Conservation (phyloP, 2,797 vertebrate species). For the Morelia viridis region DNA sequence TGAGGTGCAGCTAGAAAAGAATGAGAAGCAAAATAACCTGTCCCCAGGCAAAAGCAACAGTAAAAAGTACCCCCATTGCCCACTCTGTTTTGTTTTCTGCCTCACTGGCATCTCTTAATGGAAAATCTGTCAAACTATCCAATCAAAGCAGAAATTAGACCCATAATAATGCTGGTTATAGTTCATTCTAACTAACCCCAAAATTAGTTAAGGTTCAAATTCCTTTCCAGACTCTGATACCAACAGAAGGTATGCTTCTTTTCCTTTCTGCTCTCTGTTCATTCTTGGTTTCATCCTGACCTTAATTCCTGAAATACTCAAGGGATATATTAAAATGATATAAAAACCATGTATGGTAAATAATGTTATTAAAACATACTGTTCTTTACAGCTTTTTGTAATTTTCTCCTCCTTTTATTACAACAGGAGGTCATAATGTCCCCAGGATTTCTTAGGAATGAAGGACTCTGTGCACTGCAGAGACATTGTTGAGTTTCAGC, state of each 20-base stretch:
- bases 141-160: neutral
- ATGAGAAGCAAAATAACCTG: no score
- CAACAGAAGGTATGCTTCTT: slow-evolving; percentile 6
- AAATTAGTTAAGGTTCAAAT: neutral
- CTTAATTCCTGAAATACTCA: slow-evolving; percentile 55
- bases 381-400: slow-evolving; percentile 65
- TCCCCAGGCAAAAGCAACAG: neutral
- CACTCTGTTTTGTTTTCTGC: neutral
- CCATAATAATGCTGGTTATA: neutral
- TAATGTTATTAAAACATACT: slow-evolving; percentile 66
- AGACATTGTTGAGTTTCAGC: slow-evolving; percentile 26
- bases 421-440: slow-evolving; percentile 63
- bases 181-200: neutral
- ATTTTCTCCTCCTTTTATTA: slow-evolving; percentile 65
- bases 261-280: neutral
- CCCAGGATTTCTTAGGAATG: slow-evolving; percentile 64
- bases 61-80: neutral
- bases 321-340: neutral
- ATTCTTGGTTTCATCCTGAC: slow-evolving; percentile 19
- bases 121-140: neutral
- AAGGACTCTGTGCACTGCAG: slow-evolving; percentile 31
- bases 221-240: neutral
- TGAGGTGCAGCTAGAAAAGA: neutral
- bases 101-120: neutral
- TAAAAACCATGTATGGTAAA: slow-evolving; percentile 54